These are phyloP conservation scores for Athalia cordata DNA, from an alignment of 2,888 invertebrate species.

Conservation along the genomic window DNA sequence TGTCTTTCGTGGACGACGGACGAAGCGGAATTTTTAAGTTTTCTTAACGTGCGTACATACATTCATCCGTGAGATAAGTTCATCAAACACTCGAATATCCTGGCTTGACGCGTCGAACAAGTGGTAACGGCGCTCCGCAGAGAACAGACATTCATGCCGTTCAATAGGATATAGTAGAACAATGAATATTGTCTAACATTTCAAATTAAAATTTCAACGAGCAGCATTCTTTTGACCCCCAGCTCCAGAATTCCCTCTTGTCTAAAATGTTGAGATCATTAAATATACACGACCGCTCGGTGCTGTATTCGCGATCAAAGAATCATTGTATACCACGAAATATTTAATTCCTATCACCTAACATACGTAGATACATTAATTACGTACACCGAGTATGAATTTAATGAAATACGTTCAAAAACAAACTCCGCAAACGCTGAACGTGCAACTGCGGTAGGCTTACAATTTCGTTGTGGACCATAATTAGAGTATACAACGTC, in stretches of 20 bases:
- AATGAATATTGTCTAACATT: constrained; percentile 30
- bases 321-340: too few relatives aligned
- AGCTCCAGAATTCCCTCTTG: background rate
- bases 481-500: too few relatives aligned
- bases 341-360: too few relatives aligned
- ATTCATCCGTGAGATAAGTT: constrained; percentile 19
- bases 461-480: too few relatives aligned
- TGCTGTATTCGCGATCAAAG: background rate
- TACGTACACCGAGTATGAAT: too few relatives aligned
- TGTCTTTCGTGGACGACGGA: background rate
- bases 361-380: too few relatives aligned
- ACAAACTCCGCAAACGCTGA: background rate
- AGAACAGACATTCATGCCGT: background rate
- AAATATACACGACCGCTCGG: background rate
- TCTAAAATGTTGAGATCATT: background rate
- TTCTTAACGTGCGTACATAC: constrained; percentile 21
- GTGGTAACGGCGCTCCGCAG: constrained; percentile 20
- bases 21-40: constrained; percentile 3
- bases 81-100: constrained; percentile 36
- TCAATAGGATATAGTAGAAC: constrained; percentile 13
- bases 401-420: background rate
- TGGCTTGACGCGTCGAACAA: constrained; percentile 23
- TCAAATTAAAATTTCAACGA: constrained; percentile 22
- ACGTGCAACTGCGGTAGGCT: too few relatives aligned
- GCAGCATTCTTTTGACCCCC: background rate